Evolutionary conservation across 2,888 invertebrate genomes (phyloP).

Genomic region (Zygogramma bicolorata): DNA sequence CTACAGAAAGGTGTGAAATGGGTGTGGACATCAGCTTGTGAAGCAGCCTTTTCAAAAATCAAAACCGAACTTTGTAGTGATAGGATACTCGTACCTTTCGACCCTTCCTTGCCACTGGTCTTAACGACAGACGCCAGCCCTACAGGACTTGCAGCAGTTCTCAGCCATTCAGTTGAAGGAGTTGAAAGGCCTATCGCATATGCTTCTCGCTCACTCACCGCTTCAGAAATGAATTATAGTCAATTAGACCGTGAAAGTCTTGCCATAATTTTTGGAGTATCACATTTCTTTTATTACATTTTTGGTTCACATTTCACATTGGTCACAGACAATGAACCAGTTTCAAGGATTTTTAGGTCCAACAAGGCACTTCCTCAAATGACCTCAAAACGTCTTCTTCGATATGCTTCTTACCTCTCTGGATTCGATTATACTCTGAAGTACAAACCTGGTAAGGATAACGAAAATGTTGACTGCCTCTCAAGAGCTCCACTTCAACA

Average conservation of each 20-base stretch:
- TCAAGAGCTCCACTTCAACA: background rate
- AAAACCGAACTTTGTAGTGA: conserved; percentile 9
- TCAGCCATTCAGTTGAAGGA: conserved; percentile 4
- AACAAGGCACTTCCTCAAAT: background rate
- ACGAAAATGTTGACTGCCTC: too few species aligned
- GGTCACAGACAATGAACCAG: background rate
- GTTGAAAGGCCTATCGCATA: background rate
- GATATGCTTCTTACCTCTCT: background rate
- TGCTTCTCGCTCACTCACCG: background rate
- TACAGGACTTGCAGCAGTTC: conserved; percentile 24
- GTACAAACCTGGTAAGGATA: background rate
- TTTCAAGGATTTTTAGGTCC: background rate
- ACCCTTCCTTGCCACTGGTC: conserved; percentile 24
- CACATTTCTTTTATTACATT: background rate
- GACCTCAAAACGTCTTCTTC: background rate
- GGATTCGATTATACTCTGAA: background rate
- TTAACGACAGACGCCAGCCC: conserved; percentile 26
- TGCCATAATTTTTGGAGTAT: background rate
- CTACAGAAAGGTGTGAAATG: background rate
- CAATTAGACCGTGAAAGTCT: background rate
- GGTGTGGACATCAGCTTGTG: too few species aligned
- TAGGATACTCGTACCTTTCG: conserved; percentile 22
- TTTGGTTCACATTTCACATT: background rate
- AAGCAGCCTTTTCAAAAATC: background rate
- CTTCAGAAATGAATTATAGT: too few species aligned